phyloP scores from a whole-genome alignment of 2,888 invertebrate genomes.

The Megamerina dolium region DNA sequence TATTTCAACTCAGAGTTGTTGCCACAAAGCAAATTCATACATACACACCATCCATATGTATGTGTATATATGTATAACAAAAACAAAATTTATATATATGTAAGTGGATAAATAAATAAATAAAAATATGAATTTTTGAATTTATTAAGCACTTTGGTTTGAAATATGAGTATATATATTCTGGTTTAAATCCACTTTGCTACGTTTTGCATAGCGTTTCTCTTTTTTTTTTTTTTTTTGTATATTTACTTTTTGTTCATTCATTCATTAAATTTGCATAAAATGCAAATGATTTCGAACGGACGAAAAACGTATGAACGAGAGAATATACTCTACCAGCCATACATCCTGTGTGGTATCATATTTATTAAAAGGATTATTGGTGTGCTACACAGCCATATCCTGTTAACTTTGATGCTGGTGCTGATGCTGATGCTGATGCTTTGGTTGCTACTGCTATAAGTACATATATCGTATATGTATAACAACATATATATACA shows the following conservation, averaged over 20 bases:
- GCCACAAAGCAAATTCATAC: slow-evolving; percentile 12
- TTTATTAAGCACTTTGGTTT: too few species aligned
- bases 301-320: too few species aligned
- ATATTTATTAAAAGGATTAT: slow-evolving; percentile 48
- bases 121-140: slow-evolving; percentile 20
- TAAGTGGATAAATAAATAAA: not conserved
- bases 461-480: too few species aligned
- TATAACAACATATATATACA: too few species aligned
- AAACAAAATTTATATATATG: not conserved
- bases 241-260: too few species aligned
- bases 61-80: slow-evolving; percentile 16
- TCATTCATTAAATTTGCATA: slow-evolving; percentile 39
- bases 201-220: slow-evolving; percentile 25
- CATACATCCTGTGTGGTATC: slow-evolving; percentile 33
- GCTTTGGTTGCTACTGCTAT: slow-evolving; percentile 6
- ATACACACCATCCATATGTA: slow-evolving; percentile 19
- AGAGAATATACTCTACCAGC: too few species aligned
- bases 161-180: too few species aligned
- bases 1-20: slow-evolving; percentile 15
- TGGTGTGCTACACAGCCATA: slow-evolving; percentile 41
- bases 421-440: slow-evolving; percentile 15
- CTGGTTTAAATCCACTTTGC: too few species aligned
- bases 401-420: slow-evolving; percentile 34
- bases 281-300: slow-evolving; percentile 46
- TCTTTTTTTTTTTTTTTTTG: slow-evolving; percentile 31